Evolutionary conservation across 2,113 vertebrate genomes (phyloP), one percentile per base, ranked within the genome.

Genomic region (Pseudorectes ferrugineus): DNA sequence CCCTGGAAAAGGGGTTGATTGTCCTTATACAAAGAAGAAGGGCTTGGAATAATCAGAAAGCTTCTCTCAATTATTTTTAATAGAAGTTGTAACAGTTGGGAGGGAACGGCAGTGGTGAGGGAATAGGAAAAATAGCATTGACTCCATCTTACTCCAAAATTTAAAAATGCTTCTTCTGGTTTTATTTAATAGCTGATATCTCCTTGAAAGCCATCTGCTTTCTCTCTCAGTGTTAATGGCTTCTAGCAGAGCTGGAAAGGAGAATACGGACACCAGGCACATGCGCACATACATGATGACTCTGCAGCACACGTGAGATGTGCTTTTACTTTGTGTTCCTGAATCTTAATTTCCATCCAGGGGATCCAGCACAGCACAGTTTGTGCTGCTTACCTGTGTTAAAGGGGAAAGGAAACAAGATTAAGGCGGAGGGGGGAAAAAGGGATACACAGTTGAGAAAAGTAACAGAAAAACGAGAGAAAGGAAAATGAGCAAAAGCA

Each of bases 281-380:
- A 0, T 16, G 24, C 28, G 52, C 22, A 42, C 26, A 38, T 35
- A 62, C 9, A 25, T 5, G 12, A 13, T 67, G 88, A 21, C 28
- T 48, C 0, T 22, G 54, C 2, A 11, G 40, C 35, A 49, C 11
- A 14, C 0, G 0, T 14, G 42, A 71, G 8, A 71, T 24, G 7
- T 28, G 16, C 9, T 67, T 89, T 63, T 73, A 81, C 26, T 74
- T 19, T 48, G 29, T 58, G 8, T 13, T 66, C 42, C 51, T 57
- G 28, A 3, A 5, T 40, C 33, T 58, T 55, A 54, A 57, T n/a
- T 70, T 85, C 57, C 46, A 42, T 24, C 33, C 28, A 76, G 45
- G 25, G 12, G 29, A 85, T 75, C 42, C 36, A 87, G 58, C 57
- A 67, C 35, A 85, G 31, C 45, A 40, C 11, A 54, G 42, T 26